Percentiles rank a stretch among this genome's conserved stretches.
These are phyloP conservation scores for Caenorhabditis drosophilae DNA, from an alignment of 2,888 invertebrate genomes.

Conservation along the genomic window DNA sequence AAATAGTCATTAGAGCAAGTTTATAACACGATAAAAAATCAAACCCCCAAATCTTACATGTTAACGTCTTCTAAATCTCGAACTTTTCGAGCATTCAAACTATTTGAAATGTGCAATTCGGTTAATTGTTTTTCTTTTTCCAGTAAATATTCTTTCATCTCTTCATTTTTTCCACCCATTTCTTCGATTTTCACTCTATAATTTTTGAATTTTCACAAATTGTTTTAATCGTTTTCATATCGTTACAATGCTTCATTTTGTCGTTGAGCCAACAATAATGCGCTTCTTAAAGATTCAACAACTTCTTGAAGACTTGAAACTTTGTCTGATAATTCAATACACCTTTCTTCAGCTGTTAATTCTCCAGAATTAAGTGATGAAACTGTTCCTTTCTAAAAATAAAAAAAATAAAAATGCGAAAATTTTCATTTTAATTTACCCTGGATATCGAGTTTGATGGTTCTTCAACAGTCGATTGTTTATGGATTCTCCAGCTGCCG, in stretches of 20 bases:
- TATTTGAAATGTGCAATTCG: constrained; percentile 52
- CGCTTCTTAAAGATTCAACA: constrained; percentile 49
- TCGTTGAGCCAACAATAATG: constrained; percentile 56
- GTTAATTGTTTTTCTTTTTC: constrained; percentile 53
- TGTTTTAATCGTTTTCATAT: neutral
- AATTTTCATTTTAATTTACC: neutral
- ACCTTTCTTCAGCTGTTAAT: constrained; percentile 48
- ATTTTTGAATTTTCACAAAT: neutral
- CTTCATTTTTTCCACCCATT: constrained; percentile 39
- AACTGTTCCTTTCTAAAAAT: constrained; percentile 31
- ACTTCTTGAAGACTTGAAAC: constrained; percentile 57
- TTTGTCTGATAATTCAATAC: constrained; percentile 58
- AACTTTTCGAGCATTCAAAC: constrained; percentile 45
- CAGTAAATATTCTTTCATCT: constrained; percentile 42
- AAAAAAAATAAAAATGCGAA: neutral
- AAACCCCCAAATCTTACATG: too few species aligned
- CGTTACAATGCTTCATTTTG: constrained; percentile 59
- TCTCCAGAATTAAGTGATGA: constrained; percentile 8
- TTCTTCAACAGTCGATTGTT: constrained; percentile 9
- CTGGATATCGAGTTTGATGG: neutral
- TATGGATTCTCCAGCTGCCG: constrained; percentile 20
- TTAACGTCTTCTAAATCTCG: constrained; percentile 53
- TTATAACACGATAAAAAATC: too few species aligned
- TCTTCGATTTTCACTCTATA: constrained; percentile 26
- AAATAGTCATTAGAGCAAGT: too few species aligned